phyloP scores from a whole-genome alignment of 2,797 vertebrate species.

The Menidia menidia region DNA sequence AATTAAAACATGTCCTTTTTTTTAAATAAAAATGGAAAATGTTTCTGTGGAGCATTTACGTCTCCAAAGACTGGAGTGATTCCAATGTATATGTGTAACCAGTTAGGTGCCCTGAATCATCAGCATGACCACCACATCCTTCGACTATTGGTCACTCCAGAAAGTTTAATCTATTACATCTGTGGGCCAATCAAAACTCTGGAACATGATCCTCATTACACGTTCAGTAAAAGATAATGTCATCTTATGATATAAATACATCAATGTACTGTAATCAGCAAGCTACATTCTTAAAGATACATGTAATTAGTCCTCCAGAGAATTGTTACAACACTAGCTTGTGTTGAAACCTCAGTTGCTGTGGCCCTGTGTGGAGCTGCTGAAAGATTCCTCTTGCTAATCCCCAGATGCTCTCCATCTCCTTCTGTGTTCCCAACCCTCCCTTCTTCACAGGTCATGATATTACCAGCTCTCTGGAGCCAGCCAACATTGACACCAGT shows the following conservation, averaged over 20 bases:
- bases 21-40: slow-evolving; percentile 1
- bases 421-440: slow-evolving; percentile 62
- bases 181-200: slow-evolving; percentile 30
- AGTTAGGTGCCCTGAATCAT: slow-evolving; percentile 43
- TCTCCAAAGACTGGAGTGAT: background rate
- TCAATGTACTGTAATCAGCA: slow-evolving; percentile 5
- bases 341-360: slow-evolving; percentile 45
- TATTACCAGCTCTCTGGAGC: slow-evolving; percentile 97
- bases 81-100: slow-evolving; percentile 33
- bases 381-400: slow-evolving; percentile 67
- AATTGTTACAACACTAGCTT: slow-evolving; percentile 46
- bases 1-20: background rate
- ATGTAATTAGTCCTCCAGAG: slow-evolving; percentile 9
- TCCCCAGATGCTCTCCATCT: slow-evolving; percentile 73
- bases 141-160: slow-evolving; percentile 27
- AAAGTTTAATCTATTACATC: slow-evolving; percentile 19
- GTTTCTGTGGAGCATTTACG: slow-evolving; percentile 3
- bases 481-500: slow-evolving; percentile 98
- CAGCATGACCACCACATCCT: slow-evolving; percentile 34
- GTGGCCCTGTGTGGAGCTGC: slow-evolving; percentile 39
- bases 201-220: background rate
- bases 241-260: background rate
- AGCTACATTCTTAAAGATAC: slow-evolving; percentile 1
- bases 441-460: slow-evolving; percentile 89
- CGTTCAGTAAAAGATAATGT: slow-evolving; percentile 2